These are phyloP conservation scores for Petrocephalus microphthalmus DNA, from an alignment of 2,113 vertebrate genomes.

Conservation along the genomic window DNA sequence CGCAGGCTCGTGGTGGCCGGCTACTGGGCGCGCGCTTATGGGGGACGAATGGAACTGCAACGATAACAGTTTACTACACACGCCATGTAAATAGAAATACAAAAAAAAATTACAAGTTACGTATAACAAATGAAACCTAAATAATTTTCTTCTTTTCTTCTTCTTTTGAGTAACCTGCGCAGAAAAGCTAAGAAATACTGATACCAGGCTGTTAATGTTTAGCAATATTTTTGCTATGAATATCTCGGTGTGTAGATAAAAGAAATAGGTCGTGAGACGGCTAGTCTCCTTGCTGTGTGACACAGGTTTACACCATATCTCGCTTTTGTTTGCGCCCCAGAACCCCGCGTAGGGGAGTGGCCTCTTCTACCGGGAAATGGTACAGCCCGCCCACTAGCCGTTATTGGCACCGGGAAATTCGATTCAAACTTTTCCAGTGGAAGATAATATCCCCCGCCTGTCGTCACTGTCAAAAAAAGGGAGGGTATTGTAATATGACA, in stretches of 20 bases:
- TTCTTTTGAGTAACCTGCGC: neutral
- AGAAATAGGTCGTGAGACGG: neutral
- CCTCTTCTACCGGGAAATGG: conserved; percentile 27
- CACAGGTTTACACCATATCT: neutral
- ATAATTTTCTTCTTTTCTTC: too few species aligned
- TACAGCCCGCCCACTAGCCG: conserved; percentile 36
- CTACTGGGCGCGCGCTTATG: neutral
- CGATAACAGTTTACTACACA: neutral
- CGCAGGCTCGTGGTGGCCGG: neutral
- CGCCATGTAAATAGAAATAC: neutral
- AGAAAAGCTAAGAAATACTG: neutral
- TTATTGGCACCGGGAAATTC: conserved; percentile 33
- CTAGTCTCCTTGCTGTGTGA: neutral
- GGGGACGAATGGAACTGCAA: neutral
- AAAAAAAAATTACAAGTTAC: neutral
- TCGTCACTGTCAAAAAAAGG: conserved; percentile 31
- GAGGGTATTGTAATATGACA: conserved; percentile 10
- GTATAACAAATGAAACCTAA: too few species aligned
- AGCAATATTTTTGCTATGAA: neutral
- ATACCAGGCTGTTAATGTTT: neutral
- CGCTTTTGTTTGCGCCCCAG: conserved; percentile 23
- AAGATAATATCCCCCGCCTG: conserved; percentile 5
- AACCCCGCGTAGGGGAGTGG: conserved; percentile 17
- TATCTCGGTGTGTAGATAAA: neutral
- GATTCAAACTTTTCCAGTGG: conserved; percentile 25